phyloP scores from a whole-genome alignment of 2,113 vertebrate species.

The Crotalus helleri region DNA sequence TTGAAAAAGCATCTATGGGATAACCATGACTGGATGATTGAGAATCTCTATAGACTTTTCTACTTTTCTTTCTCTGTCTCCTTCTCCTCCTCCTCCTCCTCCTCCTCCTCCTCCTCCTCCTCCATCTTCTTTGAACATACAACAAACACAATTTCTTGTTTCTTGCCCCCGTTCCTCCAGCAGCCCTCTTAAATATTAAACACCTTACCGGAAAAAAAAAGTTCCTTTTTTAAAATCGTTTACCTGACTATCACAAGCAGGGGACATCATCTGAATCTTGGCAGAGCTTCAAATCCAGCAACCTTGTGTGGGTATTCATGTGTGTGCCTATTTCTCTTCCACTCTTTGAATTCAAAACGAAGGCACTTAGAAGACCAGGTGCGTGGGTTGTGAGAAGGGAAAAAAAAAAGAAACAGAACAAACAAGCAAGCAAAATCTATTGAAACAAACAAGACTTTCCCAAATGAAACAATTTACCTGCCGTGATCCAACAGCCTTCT shows the following conservation, averaged over 20 bases:
- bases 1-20: too few species aligned
- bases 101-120: not conserved
- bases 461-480: not conserved
- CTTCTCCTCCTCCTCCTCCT: not conserved
- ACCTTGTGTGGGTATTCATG: not conserved
- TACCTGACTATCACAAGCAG: not conserved
- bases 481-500: not conserved
- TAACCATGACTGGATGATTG: too few species aligned
- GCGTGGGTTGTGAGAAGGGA: conserved; percentile 4
- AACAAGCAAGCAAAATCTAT: not conserved
- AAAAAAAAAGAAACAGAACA: not conserved
- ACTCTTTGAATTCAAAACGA: not conserved
- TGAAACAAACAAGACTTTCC: conserved; percentile 23
- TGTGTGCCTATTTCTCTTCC: not conserved
- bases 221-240: not conserved
- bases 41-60: too few species aligned
- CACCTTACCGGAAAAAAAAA: not conserved
- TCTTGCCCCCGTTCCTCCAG: too few species aligned
- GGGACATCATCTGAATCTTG: not conserved
- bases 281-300: not conserved
- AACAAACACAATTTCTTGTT: too few species aligned
- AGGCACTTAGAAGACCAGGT: not conserved
- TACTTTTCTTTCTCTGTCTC: too few species aligned
- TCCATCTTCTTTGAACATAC: too few species aligned
- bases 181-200: not conserved